Percentiles rank a stretch among this genome's conserved stretches.
phyloP scores from a whole-genome alignment of 2,113 vertebrate genomes.

The Puffinus mauretanicus region DNA sequence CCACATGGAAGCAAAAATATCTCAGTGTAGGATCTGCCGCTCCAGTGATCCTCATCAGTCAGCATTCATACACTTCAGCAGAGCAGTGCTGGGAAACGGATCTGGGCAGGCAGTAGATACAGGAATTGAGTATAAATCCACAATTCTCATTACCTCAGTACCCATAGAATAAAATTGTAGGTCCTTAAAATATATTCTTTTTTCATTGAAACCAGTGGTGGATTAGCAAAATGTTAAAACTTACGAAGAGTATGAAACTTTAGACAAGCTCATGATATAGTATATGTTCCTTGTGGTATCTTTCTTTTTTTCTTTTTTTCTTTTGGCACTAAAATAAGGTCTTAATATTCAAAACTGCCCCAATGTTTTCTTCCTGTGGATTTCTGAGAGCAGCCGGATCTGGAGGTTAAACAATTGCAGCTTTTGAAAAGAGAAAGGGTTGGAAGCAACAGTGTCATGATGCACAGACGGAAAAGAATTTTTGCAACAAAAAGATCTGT shows the following conservation, averaged over 20 bases:
- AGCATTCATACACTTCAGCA: not conserved
- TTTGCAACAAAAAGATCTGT: slow-evolving; percentile 57
- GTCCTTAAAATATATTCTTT: not conserved
- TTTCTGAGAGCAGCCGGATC: not conserved
- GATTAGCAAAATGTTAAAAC: not conserved
- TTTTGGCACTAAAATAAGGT: not conserved
- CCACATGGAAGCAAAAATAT: not conserved
- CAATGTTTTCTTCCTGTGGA: slow-evolving; percentile 49
- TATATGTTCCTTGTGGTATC: not conserved
- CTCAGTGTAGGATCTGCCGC: not conserved
- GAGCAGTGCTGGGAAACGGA: not conserved
- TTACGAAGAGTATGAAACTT: not conserved
- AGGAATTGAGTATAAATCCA: not conserved
- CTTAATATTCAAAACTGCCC: not conserved
- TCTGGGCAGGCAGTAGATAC: not conserved
- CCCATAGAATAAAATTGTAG: not conserved
- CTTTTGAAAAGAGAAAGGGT: slow-evolving; percentile 39
- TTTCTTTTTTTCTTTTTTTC: not conserved
- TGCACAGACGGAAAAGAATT: slow-evolving; percentile 46
- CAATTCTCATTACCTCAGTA: not conserved
- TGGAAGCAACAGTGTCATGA: slow-evolving; percentile 42
- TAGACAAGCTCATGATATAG: not conserved
- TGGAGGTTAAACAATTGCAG: slow-evolving; percentile 47
- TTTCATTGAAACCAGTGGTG: not conserved
- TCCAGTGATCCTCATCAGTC: not conserved